Base-by-base conservation (phyloP, 1,140 invertebrate species). In the Lutraria rhynchaena region DNA sequence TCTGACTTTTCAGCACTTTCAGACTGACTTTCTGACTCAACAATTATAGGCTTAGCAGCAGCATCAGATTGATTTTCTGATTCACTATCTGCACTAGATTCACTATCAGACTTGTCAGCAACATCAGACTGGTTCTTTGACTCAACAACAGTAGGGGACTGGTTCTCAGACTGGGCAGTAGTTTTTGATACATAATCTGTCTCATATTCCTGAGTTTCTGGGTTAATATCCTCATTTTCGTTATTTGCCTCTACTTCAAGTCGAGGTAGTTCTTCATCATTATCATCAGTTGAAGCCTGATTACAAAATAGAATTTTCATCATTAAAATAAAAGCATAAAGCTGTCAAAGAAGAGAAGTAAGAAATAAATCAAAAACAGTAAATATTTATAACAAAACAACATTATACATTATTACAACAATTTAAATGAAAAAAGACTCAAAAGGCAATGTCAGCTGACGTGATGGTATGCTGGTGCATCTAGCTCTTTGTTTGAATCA, bases 141-240 rank as follows among this genome's bases (percentile, higher is more conserved):
- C 31, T 71, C 69, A 51, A 46, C 29, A 22, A 9, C 49, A 24
- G 69, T 19, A 27, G 17, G 1, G n/a, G 35, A 24, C 69, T 71
- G 46, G 27, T 37, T 55, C 31, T 71, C 51, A 31, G 44, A 58
- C 27, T 65, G 58, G 33, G 46, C 17, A 35, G 63, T 24, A 33
- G 46, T 61, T 55, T 77, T 77, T 41, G 75, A 37, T 31, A 51
- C 46, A 31, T 67, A 55, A 19, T 65, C 60, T 37, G 63, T 70
- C 29, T 69, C 63, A 60, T 80, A 80, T 44, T 80, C 76, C 37
- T 69, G 65, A 57, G 61, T 44, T 11, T 80, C 76, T 27, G 76
- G 76, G 29, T 80, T 63, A 15, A 69, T 46, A 46, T 80, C 63
- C 3, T 55, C 44, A 3, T 55, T 29, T 0, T 27, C 61, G 13